Percentiles rank a stretch among this genome's conserved stretches.
Evolutionary conservation across 2,113 vertebrate species (phyloP).

Genomic region (Nanorana parkeri): DNA sequence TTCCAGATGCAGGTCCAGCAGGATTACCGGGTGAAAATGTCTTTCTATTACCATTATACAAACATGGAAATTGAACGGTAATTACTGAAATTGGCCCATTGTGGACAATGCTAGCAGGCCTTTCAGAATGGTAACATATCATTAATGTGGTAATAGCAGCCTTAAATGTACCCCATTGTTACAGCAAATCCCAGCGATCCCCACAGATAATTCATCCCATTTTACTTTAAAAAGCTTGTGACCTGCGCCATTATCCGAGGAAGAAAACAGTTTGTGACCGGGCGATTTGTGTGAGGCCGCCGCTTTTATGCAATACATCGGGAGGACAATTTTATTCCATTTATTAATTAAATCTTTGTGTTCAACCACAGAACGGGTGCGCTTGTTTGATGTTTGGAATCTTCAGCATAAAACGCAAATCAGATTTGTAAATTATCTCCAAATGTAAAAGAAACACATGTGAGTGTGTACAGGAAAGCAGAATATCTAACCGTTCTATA

Average conservation of each 20-base stretch:
- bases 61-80: slow-evolving; percentile 54
- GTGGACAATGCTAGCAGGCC: slow-evolving; percentile 62
- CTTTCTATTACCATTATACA: slow-evolving; percentile 50
- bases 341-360: neutral
- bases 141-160: slow-evolving; percentile 63
- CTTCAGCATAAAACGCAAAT: too few species aligned
- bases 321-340: neutral
- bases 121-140: slow-evolving; percentile 59
- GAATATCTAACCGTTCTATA: too few species aligned
- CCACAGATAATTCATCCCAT: slow-evolving; percentile 50
- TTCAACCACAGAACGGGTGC: too few species aligned
- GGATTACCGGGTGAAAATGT: slow-evolving; percentile 35
- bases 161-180: slow-evolving; percentile 60
- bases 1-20: slow-evolving; percentile 23
- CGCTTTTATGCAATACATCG: neutral
- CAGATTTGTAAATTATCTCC: too few species aligned
- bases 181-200: slow-evolving; percentile 32
- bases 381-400: too few species aligned
- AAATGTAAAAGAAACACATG: too few species aligned
- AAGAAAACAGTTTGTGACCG: slow-evolving; percentile 26
- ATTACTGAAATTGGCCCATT: slow-evolving; percentile 62
- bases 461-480: too few species aligned
- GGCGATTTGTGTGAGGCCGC: neutral
- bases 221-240: neutral
- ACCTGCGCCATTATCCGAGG: neutral